These are phyloP conservation scores for Syngnathoides biaculeatus DNA, from an alignment of 2,113 vertebrate genomes.

Conservation along the genomic window DNA sequence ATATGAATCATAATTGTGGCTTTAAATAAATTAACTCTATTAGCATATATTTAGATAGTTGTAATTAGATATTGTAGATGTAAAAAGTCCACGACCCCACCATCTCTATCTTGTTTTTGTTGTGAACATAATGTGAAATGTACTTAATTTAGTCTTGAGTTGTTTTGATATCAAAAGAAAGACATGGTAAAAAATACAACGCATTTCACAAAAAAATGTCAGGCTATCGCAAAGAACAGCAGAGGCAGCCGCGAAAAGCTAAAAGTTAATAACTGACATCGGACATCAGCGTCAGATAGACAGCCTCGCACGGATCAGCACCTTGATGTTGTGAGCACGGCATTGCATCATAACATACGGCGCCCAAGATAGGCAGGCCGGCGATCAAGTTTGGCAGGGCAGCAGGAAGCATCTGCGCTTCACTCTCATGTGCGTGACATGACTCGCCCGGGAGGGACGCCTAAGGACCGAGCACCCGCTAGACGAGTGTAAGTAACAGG, in stretches of 20 bases:
- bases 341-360: constrained; percentile 56
- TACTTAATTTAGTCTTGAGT: background rate
- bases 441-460: constrained; percentile 39
- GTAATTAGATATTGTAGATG: no score
- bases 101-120: no score
- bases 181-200: constrained; percentile 27
- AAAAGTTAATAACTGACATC: constrained; percentile 45
- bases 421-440: constrained; percentile 57
- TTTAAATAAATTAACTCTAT: background rate
- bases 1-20: background rate
- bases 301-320: background rate
- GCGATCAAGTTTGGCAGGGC: constrained; percentile 53
- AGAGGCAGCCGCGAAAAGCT: constrained; percentile 20
- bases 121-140: background rate
- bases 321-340: constrained; percentile 14
- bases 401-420: constrained; percentile 49
- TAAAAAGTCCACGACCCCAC: background rate
- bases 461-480: constrained; percentile 26
- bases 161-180: constrained; percentile 9
- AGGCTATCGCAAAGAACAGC: constrained; percentile 32
- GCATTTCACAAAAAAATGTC: constrained; percentile 34
- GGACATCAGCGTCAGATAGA: constrained; percentile 43
- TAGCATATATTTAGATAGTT: no score
- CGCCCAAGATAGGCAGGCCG: constrained; percentile 40
- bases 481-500: constrained; percentile 29